phyloP scores from a whole-genome alignment of 1,140 invertebrate species.

The Battus philenor region DNA sequence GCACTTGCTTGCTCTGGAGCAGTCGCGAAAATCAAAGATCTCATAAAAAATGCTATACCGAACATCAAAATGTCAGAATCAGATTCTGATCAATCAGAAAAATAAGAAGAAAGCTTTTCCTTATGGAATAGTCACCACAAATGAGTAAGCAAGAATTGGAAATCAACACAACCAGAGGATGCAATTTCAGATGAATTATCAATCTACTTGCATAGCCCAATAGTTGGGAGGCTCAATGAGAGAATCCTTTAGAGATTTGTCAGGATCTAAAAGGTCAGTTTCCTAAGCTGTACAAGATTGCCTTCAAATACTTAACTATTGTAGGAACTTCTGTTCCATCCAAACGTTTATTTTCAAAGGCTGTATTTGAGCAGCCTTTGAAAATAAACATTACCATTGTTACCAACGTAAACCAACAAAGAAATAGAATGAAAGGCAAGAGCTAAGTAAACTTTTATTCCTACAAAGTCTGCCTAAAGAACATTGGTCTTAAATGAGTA shows the following conservation, averaged over 20 bases:
- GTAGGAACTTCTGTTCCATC: constrained; percentile 51
- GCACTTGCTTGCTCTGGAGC: constrained; percentile 16
- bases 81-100: constrained; percentile 23
- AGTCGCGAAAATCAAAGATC: constrained; percentile 21
- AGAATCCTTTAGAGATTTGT: constrained; percentile 53
- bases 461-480: constrained; percentile 7
- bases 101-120: constrained; percentile 22
- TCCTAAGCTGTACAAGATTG: constrained; percentile 38
- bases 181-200: constrained; percentile 32
- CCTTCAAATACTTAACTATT: constrained; percentile 40
- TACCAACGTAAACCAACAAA: constrained; percentile 25
- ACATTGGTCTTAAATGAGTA: too few species aligned
- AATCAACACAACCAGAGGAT: constrained; percentile 24
- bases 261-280: constrained; percentile 40
- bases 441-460: constrained; percentile 33
- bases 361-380: too few species aligned
- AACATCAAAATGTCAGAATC: constrained; percentile 9
- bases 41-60: not conserved
- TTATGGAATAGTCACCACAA: constrained; percentile 27
- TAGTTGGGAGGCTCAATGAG: constrained; percentile 36
- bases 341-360: constrained; percentile 57
- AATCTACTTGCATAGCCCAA: constrained; percentile 27
- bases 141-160: constrained; percentile 20
- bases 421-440: constrained; percentile 30
- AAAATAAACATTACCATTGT: too few species aligned